Conservation (phyloP, 2,113 vertebrate genomes). For the Tachycineta bicolor region DNA sequence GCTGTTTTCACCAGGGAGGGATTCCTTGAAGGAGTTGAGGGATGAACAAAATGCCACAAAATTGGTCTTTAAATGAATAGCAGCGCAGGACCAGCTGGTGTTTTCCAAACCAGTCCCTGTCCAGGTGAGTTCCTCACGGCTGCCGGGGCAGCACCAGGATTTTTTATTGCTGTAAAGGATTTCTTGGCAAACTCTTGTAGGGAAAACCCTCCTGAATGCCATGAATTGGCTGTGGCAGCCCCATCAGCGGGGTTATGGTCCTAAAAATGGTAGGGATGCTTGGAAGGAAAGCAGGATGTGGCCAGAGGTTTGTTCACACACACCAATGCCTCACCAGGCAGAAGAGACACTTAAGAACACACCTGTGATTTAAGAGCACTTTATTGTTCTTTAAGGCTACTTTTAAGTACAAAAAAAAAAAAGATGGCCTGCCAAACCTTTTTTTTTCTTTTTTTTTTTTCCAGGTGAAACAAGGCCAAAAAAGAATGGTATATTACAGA, state of each 20-base stretch:
- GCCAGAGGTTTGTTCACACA: too few relatives aligned
- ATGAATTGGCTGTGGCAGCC: not conserved
- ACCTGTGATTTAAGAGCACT: constrained; percentile 97
- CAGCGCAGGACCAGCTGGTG: not conserved
- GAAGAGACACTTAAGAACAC: not conserved
- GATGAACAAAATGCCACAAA: not conserved
- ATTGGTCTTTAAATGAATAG: not conserved
- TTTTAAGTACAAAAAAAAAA: constrained; percentile 95
- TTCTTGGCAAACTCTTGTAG: not conserved
- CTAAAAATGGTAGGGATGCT: not conserved
- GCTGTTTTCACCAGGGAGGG: accelerated
- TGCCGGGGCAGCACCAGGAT: not conserved
- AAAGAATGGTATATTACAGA: constrained; percentile 79
- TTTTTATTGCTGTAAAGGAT: not conserved
- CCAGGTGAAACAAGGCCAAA: constrained; percentile 93
- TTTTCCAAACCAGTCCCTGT: not conserved
- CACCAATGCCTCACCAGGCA: accelerated
- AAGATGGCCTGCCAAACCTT: constrained; percentile 99
- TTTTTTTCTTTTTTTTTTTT: constrained; percentile 69
- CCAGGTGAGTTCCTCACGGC: not conserved
- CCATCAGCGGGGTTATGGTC: accelerated
- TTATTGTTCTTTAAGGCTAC: constrained; percentile 99
- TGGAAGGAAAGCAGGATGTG: not conserved
- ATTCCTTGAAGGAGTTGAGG: not conserved
- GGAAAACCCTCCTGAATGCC: accelerated